phyloP scores from a whole-genome alignment of 2,113 vertebrate species.

The Meleagris gallopavo region DNA sequence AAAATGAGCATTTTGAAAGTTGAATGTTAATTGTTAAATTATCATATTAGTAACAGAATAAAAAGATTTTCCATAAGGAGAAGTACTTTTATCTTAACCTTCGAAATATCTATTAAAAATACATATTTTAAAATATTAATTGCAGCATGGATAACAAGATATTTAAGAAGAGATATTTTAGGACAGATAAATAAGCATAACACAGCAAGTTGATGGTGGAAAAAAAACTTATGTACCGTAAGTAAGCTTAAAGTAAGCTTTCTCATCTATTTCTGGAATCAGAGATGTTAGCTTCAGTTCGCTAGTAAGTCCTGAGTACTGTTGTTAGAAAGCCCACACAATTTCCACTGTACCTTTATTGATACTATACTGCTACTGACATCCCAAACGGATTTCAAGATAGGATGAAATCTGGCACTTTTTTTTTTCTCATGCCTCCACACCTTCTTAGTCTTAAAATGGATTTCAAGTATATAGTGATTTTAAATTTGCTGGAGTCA shows the following conservation, averaged over 20 bases:
- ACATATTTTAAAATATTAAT: background rate
- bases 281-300: background rate
- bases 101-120: background rate
- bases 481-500: constrained; percentile 19
- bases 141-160: background rate
- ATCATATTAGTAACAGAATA: background rate
- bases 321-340: background rate
- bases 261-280: background rate
- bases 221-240: background rate
- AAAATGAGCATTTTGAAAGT: background rate
- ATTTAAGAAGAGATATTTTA: background rate
- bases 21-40: background rate
- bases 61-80: background rate
- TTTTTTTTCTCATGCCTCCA: constrained; percentile 4
- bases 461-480: background rate
- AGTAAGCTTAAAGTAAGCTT: background rate
- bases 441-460: constrained; percentile 47
- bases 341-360: background rate
- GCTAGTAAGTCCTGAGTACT: background rate
- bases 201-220: background rate
- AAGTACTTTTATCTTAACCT: background rate
- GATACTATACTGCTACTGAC: background rate
- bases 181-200: background rate
- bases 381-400: background rate
- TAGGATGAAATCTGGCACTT: background rate